Evolutionary conservation across 2,797 vertebrate species (phyloP), one percentile per base, ranked within the genome.

Genomic region (Sebastes variabilis): DNA sequence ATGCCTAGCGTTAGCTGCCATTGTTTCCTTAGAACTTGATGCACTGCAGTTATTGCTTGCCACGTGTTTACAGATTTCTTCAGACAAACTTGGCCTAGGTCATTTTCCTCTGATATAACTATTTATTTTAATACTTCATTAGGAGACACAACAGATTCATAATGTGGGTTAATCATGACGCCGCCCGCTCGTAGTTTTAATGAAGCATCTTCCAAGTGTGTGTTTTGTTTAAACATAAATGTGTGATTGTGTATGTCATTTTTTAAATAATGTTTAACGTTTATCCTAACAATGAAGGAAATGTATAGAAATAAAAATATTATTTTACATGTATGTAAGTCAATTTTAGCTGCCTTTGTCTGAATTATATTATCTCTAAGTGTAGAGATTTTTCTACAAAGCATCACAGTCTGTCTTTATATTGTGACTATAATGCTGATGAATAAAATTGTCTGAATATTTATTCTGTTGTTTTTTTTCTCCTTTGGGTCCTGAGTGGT

Each of bases 1-100:
- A 62, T 74, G 36, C 70, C 25, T 79, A 25, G 30, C 79, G 52
- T 72, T 79, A 11, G 76, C 36, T 66, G 67, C 20, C 20, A 59
- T 80, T 82, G 22, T 77, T 78, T 82, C 24, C 16, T 20, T 81
- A 73, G 55, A 82, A 83, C 34, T 25, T 88, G 56, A 87, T 52
- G 22, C 77, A 81, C 42, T 69, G 38, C 69, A 77, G 13, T 64
- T 65, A 32, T 68, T 89, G 72, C 60, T 84, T 81, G 60, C 62
- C 29, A 62, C 14, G 42, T 79, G 80, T 93, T 92, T 93, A 92
- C 89, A 89, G 16, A 80, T 25, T 72, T 75, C 22, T 72, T 75
- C 34, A 55, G 9, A 55, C 2, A 42, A 56, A 56, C 16, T 68
- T 54, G 20, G 9, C 56, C 10, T 25, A 6, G 14, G 11, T 67